Evolutionary conservation across 2,888 invertebrate species (phyloP).

Genomic region (Ectemnius lituratus): DNA sequence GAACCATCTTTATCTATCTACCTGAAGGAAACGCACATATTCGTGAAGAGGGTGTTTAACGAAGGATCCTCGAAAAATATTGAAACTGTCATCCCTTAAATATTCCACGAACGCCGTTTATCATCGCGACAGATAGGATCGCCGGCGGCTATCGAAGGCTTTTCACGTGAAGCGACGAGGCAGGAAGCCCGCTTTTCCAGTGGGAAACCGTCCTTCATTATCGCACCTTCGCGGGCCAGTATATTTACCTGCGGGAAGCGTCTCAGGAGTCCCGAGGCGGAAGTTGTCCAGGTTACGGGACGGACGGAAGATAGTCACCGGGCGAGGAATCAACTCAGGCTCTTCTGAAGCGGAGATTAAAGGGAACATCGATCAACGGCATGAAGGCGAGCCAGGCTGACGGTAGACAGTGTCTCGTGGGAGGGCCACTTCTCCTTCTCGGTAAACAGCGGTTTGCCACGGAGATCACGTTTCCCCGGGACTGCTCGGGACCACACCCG

Average conservation of each 20-base stretch:
- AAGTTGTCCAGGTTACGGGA: slow-evolving; percentile 35
- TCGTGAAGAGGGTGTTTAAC: not conserved
- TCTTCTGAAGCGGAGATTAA: slow-evolving; percentile 64
- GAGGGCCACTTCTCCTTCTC: slow-evolving; percentile 60
- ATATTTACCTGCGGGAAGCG: slow-evolving; percentile 31
- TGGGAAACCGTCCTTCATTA: slow-evolving; percentile 42
- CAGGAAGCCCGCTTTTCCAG: not conserved
- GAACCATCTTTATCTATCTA: no score
- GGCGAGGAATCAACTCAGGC: slow-evolving; percentile 44
- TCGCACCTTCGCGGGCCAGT: slow-evolving; percentile 33
- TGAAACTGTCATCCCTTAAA: not conserved
- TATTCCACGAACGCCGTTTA: not conserved
- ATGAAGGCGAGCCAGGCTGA: not conserved
- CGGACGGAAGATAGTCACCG: slow-evolving; percentile 8
- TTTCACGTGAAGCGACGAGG: not conserved
- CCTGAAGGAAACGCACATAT: not conserved
- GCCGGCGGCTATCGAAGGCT: not conserved
- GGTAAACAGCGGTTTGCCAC: slow-evolving; percentile 74
- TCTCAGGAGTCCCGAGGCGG: slow-evolving; percentile 34
- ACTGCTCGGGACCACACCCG: slow-evolving; percentile 63
- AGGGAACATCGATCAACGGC: slow-evolving; percentile 68
- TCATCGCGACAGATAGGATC: not conserved
- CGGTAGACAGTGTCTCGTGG: slow-evolving; percentile 35
- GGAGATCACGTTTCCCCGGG: slow-evolving; percentile 72
- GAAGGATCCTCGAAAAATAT: not conserved